These are phyloP conservation scores for Cassiopea xamachana DNA, from an alignment of 30 jellyfish, hydroid and myxozoan genomes.

Conservation along the genomic window DNA sequence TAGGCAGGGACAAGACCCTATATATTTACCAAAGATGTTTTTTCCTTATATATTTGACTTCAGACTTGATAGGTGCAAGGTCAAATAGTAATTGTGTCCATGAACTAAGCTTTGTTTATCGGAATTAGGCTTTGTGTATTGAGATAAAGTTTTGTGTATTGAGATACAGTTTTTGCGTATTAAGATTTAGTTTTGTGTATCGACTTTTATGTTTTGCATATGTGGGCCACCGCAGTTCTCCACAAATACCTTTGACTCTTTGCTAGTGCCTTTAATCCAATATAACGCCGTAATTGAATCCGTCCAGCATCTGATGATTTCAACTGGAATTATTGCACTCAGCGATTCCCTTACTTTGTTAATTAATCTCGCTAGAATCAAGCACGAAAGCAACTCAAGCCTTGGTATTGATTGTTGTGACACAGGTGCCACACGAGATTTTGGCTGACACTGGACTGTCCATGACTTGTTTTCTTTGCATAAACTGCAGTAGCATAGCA, in stretches of 20 bases:
- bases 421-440: constrained; percentile 34
- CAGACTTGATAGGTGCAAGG: too few relatives aligned
- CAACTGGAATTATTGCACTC: neutral
- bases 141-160: too few relatives aligned
- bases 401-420: constrained; percentile 45
- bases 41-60: too few relatives aligned
- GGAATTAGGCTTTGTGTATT: too few relatives aligned
- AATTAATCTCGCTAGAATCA: constrained; percentile 13
- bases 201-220: too few relatives aligned
- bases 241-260: constrained; percentile 32
- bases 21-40: too few relatives aligned
- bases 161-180: too few relatives aligned
- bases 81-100: too few relatives aligned
- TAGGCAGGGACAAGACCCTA: too few relatives aligned
- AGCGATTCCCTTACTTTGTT: neutral
- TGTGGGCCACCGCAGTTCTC: constrained; percentile 4
- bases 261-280: constrained; percentile 22
- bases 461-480: constrained; percentile 15
- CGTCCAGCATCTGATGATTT: constrained; percentile 13
- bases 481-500: constrained; percentile 23
- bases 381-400: constrained; percentile 32
- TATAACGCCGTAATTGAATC: constrained; percentile 22
- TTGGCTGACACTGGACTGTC: constrained; percentile 9
- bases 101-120: too few relatives aligned
- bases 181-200: too few relatives aligned